Evolutionary conservation across 2,113 vertebrate genomes (phyloP).

Genomic region (Apteryx mantelli): DNA sequence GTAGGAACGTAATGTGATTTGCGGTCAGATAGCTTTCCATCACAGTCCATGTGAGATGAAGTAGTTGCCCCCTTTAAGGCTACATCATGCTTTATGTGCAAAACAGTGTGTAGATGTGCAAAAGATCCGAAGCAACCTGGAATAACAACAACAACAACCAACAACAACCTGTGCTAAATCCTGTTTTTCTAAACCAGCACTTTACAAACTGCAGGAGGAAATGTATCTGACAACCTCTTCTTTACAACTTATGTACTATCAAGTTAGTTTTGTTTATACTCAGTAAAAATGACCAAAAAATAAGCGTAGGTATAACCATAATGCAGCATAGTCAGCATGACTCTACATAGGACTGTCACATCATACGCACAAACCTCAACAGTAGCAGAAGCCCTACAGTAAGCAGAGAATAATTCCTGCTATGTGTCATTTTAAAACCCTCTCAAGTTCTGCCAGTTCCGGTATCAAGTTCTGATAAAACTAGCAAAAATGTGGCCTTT

Average conservation of each 20-base stretch:
- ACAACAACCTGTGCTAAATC: neutral
- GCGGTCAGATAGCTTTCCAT: neutral
- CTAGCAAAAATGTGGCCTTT: neutral
- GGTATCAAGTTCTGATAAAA: neutral
- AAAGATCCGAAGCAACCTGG: neutral
- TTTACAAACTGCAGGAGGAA: neutral
- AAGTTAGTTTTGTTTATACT: neutral
- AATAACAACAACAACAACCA: neutral
- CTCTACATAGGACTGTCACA: neutral
- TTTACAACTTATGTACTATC: neutral
- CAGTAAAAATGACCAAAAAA: neutral
- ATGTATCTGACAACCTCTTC: neutral
- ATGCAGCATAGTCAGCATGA: neutral
- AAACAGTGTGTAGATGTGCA: neutral
- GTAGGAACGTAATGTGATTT: neutral
- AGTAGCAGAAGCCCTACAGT: neutral
- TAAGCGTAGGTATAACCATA: neutral
- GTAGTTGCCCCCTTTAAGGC: neutral
- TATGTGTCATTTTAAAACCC: neutral
- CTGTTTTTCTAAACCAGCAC: neutral
- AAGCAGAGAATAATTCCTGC: neutral
- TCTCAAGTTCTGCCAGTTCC: neutral
- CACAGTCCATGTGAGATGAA: neutral
- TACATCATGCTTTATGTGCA: neutral
- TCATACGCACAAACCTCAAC: neutral